phyloP scores from a whole-genome alignment of 1,140 invertebrate species.

The Phymastichus coffea region DNA sequence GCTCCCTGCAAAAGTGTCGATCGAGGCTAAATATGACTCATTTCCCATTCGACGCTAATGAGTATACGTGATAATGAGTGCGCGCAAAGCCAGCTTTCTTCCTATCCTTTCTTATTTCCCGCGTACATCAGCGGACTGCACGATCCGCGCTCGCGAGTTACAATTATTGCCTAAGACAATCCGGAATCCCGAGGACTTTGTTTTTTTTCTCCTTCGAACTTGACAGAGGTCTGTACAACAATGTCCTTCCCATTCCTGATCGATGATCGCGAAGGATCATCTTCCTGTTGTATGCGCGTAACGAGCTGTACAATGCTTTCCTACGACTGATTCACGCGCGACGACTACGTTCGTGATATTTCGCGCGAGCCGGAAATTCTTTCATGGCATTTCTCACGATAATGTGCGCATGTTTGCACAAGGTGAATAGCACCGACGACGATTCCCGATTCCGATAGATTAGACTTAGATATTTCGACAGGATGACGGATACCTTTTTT shows the following conservation, averaged over 20 bases:
- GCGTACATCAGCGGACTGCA: conserved; percentile 3
- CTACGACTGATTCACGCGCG: conserved; percentile 33
- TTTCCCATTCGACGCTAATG: background rate
- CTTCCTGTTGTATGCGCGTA: background rate
- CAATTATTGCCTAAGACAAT: conserved; percentile 32
- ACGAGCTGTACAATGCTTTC: conserved; percentile 13
- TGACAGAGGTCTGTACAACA: too few relatives aligned
- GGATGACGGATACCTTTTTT: background rate
- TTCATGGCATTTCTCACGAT: too few relatives aligned
- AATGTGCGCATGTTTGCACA: too few relatives aligned
- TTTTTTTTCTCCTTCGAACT: conserved; percentile 29
- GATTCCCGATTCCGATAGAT: too few relatives aligned
- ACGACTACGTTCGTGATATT: background rate
- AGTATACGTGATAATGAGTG: conserved; percentile 9
- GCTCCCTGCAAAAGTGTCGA: too few relatives aligned
- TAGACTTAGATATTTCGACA: conserved; percentile 6
- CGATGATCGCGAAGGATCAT: conserved; percentile 36
- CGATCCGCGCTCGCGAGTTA: conserved; percentile 2
- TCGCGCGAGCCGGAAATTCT: background rate
- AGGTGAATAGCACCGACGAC: too few relatives aligned
- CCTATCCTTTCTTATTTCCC: conserved; percentile 6
- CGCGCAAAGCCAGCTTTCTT: background rate
- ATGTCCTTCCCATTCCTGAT: conserved; percentile 39
- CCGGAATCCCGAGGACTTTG: conserved; percentile 38
- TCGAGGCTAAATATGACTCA: too few relatives aligned